phyloP scores from a whole-genome alignment of 2,113 vertebrate species.

The human (Homo sapiens) region GRCh38 chr6:153610501-153611000 shows the following conservation, averaged over 20 bases:
- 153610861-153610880: neutral
- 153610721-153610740: too few species aligned
- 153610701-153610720: too few species aligned
- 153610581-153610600: neutral
- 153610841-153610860: too few species aligned
- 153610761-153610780: too few species aligned
- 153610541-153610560: neutral
- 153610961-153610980: neutral
- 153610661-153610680: neutral
- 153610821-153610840: too few species aligned
- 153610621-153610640: neutral
- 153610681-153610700: too few species aligned
- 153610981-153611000: neutral
- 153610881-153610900: neutral
- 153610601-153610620: neutral
- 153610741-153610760: too few species aligned
- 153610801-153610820: too few species aligned
- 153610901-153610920: neutral
- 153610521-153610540: neutral
- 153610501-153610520: neutral
- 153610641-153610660: neutral
- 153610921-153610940: neutral
- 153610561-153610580: neutral
- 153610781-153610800: too few species aligned
- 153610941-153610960: neutral